Base-by-base conservation (phyloP, 35 echinoderm and acorn worm genomes). In the Ophiothrix spiculata region DNA sequence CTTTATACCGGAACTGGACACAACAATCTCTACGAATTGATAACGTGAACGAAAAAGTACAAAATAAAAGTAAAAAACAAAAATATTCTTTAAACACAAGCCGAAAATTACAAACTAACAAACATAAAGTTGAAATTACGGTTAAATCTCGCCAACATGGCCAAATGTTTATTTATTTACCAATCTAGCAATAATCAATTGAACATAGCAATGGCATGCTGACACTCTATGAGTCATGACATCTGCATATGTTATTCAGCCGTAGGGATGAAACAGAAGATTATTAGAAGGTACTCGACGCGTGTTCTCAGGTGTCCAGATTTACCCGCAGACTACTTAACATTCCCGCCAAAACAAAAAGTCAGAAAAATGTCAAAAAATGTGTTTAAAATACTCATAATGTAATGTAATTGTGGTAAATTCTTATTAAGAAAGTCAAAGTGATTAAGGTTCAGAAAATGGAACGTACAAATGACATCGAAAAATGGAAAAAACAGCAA, bases 241-340 rank as follows among this genome's bases (percentile, higher is more conserved):
- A 69, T 69, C 60, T 69, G 60, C 23, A 69, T 69, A 69, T 69
- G 60, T 69, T 69, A 69, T 28, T 25, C 60, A 69, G 60, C 60
- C 60, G 23, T 25, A 28, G 60, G 60, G 60, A 69, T 69, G 60
- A 69, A 69, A 69, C 60, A 69, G 29, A 69, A 69, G 60, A 69
- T 69, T 69, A 69, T 69, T 69, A 69, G 60, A 69, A 69, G 60
- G 60, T 69, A 69, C 60, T 69, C 17, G 60, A 69, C 60, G 60
- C 60, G 60, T 12, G 60, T 69, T 69, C 60, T 69, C 60, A 69
- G 60, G 60, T 69, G 60, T 69, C 60, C 60, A 4, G 60, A 69
- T 69, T 69, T 69, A 69, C 60, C 60, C 4, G 60, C 8, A n/a
- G 60, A 10, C 8, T 69, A n/a, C 60, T 10, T 2, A n/a, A 69